Percentiles rank a stretch among this genome's conserved stretches.
These are phyloP conservation scores for Cavia aperea DNA, from an alignment of 2,113 vertebrate species.

Conservation along the genomic window DNA sequence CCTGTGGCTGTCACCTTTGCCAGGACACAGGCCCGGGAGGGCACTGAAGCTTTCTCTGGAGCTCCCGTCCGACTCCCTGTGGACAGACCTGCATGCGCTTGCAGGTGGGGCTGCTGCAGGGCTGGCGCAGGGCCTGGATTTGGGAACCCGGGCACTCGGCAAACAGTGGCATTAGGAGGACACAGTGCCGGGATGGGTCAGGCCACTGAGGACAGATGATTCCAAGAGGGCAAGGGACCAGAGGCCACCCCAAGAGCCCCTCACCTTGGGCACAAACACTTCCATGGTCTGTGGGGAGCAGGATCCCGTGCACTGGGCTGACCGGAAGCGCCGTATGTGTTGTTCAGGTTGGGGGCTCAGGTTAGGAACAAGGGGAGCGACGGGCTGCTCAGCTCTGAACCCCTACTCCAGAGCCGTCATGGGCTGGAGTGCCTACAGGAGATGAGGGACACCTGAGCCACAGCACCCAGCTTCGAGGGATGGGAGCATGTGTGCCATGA, in stretches of 20 bases:
- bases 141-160: background rate
- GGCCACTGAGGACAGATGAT: background rate
- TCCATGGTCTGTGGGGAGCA: background rate
- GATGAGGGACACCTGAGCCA: background rate
- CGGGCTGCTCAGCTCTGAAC: background rate
- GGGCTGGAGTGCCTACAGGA: fast-evolving
- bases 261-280: background rate
- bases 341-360: background rate
- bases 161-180: background rate
- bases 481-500: fast-evolving
- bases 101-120: background rate
- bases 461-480: background rate
- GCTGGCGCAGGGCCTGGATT: background rate
- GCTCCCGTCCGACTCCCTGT: background rate
- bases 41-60: background rate
- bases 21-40: background rate
- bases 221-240: background rate
- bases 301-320: background rate
- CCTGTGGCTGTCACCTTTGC: background rate
- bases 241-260: background rate
- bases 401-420: background rate
- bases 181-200: background rate
- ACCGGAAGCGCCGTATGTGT: background rate
- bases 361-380: background rate
- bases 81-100: background rate